Evolutionary conservation across 2,113 vertebrate species (phyloP).

Genomic region (Pleuronectes platessa): DNA sequence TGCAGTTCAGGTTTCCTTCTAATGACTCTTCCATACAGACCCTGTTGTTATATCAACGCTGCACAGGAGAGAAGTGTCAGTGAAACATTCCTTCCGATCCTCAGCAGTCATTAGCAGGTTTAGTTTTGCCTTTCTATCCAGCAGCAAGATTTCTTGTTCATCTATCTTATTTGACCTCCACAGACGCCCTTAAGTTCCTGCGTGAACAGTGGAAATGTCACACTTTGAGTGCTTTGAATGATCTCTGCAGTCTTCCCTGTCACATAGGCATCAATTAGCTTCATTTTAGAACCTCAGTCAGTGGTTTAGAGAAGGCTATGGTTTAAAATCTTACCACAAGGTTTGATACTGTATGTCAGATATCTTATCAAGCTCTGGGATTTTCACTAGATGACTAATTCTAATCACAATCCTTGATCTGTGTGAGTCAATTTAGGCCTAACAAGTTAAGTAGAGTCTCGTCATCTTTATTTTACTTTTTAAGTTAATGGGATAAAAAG

Average conservation of each 20-base stretch:
- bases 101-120: not conserved
- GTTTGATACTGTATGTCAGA: too few relatives aligned
- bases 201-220: too few relatives aligned
- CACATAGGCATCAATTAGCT: too few relatives aligned
- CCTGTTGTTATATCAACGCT: not conserved
- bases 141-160: not conserved
- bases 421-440: not conserved
- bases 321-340: not conserved
- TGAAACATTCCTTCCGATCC: not conserved
- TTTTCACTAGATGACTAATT: not conserved
- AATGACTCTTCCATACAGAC: not conserved
- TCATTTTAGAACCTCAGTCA: not conserved
- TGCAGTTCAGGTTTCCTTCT: not conserved
- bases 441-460: not conserved
- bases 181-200: not conserved
- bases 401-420: too few relatives aligned
- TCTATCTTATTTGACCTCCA: not conserved
- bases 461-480: too few relatives aligned
- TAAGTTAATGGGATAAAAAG: too few relatives aligned
- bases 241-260: too few relatives aligned
- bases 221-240: too few relatives aligned
- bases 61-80: not conserved
- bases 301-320: not conserved
- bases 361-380: too few relatives aligned
- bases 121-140: not conserved